phyloP scores from a whole-genome alignment of 2,797 vertebrate species.

The Gymnothorax reevesii region DNA sequence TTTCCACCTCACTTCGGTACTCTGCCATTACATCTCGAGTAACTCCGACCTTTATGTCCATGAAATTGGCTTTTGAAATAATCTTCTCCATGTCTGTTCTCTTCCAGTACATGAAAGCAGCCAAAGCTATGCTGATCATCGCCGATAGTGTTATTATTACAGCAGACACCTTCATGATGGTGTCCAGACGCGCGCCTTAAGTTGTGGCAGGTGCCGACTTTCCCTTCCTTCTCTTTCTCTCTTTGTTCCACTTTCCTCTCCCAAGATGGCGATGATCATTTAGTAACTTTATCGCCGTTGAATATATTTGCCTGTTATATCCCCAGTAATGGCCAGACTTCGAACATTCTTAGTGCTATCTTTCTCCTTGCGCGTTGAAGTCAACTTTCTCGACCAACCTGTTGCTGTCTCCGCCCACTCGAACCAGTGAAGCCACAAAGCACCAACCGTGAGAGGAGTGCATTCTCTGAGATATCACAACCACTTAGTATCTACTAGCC shows the following conservation, averaged over 20 bases:
- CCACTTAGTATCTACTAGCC: not conserved
- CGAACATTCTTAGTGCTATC: not conserved
- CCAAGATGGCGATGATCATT: not conserved
- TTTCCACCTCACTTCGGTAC: slow-evolving; percentile 13
- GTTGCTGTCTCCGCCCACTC: slow-evolving; percentile 37
- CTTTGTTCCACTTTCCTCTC: not conserved
- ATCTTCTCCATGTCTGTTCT: slow-evolving; percentile 1
- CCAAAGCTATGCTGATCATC: slow-evolving; percentile 33
- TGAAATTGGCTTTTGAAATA: slow-evolving; percentile 38
- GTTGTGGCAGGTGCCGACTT: not conserved
- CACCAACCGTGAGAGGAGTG: not conserved
- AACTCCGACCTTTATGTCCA: slow-evolving; percentile 59
- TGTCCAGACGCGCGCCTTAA: not conserved
- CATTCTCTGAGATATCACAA: not conserved
- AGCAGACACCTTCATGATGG: slow-evolving; percentile 56
- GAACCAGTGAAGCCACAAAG: not conserved
- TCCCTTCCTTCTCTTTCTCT: not conserved
- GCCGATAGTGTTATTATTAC: slow-evolving; percentile 31
- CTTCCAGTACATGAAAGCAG: slow-evolving; percentile 48
- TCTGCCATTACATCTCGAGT: slow-evolving; percentile 59
- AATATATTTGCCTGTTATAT: not conserved
- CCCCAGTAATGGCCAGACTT: not conserved
- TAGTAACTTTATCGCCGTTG: not conserved
- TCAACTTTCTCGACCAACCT: slow-evolving; percentile 27
- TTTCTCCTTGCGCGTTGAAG: not conserved